Evolutionary conservation across 2,888 invertebrate species (phyloP).

Genomic region (Philaethria dido): DNA sequence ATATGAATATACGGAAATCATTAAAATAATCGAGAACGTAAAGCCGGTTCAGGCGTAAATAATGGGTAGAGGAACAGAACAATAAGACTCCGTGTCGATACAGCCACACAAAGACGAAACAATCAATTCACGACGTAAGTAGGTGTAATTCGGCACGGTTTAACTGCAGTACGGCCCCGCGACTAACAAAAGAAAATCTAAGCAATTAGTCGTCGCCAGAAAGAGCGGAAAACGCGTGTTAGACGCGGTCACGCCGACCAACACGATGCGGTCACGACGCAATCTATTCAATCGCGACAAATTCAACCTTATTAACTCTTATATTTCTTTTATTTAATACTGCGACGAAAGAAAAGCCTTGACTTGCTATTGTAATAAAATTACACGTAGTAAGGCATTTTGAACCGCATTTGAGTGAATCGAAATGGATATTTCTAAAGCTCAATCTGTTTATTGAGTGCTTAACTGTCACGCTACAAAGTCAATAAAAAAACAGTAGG

Average conservation of each 20-base stretch:
- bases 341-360: slow-evolving; percentile 35
- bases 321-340: slow-evolving; percentile 36
- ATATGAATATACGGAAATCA: slow-evolving; percentile 69
- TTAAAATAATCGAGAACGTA: slow-evolving; percentile 75
- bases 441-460: slow-evolving; percentile 50
- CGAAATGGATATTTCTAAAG: slow-evolving; percentile 49
- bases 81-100: slow-evolving; percentile 81
- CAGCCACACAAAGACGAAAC: slow-evolving; percentile 79
- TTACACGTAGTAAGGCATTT: slow-evolving; percentile 46
- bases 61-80: slow-evolving; percentile 74
- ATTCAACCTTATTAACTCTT: slow-evolving; percentile 43
- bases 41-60: slow-evolving; percentile 77
- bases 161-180: slow-evolving; percentile 75
- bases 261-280: slow-evolving; percentile 64
- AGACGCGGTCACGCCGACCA: slow-evolving; percentile 76
- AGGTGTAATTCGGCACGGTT: slow-evolving; percentile 81
- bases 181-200: slow-evolving; percentile 84
- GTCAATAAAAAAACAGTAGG: slow-evolving; percentile 55
- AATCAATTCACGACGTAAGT: slow-evolving; percentile 83
- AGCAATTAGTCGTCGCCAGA: slow-evolving; percentile 84
- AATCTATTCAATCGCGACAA: slow-evolving; percentile 41
- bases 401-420: slow-evolving; percentile 41
- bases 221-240: slow-evolving; percentile 83
- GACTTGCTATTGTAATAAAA: slow-evolving; percentile 36
- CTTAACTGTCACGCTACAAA: slow-evolving; percentile 54